These are phyloP conservation scores for Pollachius pollachius DNA, from an alignment of 2,113 vertebrate species.

Conservation along the genomic window DNA sequence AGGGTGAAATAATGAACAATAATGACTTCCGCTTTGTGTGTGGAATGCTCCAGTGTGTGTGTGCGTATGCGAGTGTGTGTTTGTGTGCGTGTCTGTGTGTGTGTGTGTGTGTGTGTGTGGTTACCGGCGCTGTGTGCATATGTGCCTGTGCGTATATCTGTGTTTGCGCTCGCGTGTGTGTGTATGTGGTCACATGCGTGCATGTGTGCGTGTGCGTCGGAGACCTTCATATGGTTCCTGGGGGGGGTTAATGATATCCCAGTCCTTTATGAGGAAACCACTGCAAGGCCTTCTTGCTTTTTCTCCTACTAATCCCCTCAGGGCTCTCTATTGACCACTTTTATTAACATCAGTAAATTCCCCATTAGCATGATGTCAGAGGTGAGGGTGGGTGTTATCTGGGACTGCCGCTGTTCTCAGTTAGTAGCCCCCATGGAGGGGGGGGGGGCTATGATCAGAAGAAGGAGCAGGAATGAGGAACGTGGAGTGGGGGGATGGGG, in stretches of 20 bases:
- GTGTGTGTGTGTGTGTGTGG: no score
- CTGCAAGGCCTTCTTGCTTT: slow-evolving; percentile 30
- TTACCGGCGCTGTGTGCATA: neutral
- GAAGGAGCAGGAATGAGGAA: neutral
- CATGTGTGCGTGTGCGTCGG: slow-evolving; percentile 7
- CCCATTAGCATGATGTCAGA: slow-evolving; percentile 63
- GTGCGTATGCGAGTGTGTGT: slow-evolving; percentile 17
- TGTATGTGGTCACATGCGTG: slow-evolving; percentile 15
- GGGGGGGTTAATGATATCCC: slow-evolving; percentile 41
- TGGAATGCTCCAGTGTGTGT: slow-evolving; percentile 9
- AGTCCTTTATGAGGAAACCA: slow-evolving; percentile 20
- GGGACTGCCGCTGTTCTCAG: slow-evolving; percentile 25
- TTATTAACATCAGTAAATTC: slow-evolving; percentile 71
- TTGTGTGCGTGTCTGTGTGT: neutral
- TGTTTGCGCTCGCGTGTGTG: neutral
- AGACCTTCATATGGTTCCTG: slow-evolving; percentile 5
- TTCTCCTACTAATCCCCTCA: slow-evolving; percentile 48
- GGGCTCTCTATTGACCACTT: slow-evolving; percentile 56
- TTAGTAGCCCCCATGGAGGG: slow-evolving; percentile 44
- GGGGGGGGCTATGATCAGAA: neutral
- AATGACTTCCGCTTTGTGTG: slow-evolving; percentile 32
- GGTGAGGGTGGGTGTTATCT: slow-evolving; percentile 60
- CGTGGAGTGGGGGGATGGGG: slow-evolving; percentile 2
- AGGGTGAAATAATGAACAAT: slow-evolving; percentile 47
- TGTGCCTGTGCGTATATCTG: slow-evolving; percentile 4